Percentiles rank a stretch among this genome's conserved stretches.
These are phyloP conservation scores for Apamea sordens DNA, from an alignment of 2,888 invertebrate genomes.

Conservation along the genomic window DNA sequence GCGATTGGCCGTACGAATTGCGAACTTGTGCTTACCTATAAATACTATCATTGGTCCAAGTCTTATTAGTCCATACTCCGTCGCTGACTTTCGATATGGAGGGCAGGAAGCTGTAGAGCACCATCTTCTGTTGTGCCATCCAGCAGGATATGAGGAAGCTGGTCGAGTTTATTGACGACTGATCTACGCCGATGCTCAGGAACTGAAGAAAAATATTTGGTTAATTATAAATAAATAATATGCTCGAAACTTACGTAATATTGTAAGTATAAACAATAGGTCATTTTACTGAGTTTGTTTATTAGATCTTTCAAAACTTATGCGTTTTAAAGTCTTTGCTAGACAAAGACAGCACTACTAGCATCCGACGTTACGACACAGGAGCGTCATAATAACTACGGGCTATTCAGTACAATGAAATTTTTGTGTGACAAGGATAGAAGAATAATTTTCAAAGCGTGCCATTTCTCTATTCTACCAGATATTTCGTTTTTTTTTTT, in stretches of 20 bases:
- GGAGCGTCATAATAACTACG: not conserved
- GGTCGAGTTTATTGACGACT: constrained; percentile 91
- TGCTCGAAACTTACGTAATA: not conserved
- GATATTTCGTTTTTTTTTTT: too few species aligned
- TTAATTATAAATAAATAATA: not conserved
- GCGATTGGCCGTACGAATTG: not conserved
- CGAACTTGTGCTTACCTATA: constrained; percentile 77
- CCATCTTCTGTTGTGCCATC: constrained; percentile 85
- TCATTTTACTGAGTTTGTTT: not conserved
- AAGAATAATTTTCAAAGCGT: not conserved
- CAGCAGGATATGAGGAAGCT: constrained; percentile 92
- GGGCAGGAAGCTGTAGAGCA: constrained; percentile 92
- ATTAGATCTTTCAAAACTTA: not conserved
- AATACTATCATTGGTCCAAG: constrained; percentile 91
- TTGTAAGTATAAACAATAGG: not conserved
- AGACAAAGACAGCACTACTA: not conserved
- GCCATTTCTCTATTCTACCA: too few species aligned
- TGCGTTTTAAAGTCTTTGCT: not conserved
- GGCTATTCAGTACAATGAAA: not conserved
- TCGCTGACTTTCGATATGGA: constrained; percentile 90
- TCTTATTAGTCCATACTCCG: constrained; percentile 89
- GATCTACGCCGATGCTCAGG: constrained; percentile 92
- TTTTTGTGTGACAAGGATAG: not conserved
- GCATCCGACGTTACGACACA: not conserved
- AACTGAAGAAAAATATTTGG: constrained; percentile 77